These are phyloP conservation scores for Paramuricea clavata DNA, from an alignment of 92 coral and sea anemone genomes.

Conservation along the genomic window DNA sequence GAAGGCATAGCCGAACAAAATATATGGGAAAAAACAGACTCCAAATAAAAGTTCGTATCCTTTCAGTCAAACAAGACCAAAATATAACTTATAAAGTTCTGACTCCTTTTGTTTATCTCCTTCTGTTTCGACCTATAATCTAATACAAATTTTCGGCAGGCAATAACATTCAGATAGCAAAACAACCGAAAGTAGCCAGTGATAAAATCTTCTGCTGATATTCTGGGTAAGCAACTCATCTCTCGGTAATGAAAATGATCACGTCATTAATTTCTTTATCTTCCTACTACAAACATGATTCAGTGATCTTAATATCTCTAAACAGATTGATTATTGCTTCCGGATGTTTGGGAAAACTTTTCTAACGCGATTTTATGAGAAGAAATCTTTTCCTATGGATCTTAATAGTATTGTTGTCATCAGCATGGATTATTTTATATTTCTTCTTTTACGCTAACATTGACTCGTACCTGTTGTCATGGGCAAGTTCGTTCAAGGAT, in stretches of 20 bases:
- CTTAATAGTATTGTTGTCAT: neutral
- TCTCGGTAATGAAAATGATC: neutral
- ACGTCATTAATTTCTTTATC: neutral
- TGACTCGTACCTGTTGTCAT: conserved; percentile 32
- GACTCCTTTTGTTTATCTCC: no score
- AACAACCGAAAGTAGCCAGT: neutral
- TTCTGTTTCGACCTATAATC: no score
- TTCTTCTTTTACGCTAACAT: neutral
- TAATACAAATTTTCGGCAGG: no score
- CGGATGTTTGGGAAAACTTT: neutral
- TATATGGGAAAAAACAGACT: no score
- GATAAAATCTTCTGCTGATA: neutral
- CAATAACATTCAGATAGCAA: neutral
- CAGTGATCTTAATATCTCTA: neutral
- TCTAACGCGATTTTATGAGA: conserved; percentile 11
- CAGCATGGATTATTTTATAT: neutral
- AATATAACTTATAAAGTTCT: no score
- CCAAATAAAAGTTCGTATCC: no score
- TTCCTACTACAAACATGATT: neutral
- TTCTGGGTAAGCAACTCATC: neutral
- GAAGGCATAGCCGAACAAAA: no score
- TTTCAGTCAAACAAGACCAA: no score
- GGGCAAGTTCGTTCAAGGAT: conserved; percentile 4
- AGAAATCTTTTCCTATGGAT: neutral
- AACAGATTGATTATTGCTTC: neutral